Conservation (phyloP, 1,140 invertebrate genomes). For the Drosophila grimshawi region DNA sequence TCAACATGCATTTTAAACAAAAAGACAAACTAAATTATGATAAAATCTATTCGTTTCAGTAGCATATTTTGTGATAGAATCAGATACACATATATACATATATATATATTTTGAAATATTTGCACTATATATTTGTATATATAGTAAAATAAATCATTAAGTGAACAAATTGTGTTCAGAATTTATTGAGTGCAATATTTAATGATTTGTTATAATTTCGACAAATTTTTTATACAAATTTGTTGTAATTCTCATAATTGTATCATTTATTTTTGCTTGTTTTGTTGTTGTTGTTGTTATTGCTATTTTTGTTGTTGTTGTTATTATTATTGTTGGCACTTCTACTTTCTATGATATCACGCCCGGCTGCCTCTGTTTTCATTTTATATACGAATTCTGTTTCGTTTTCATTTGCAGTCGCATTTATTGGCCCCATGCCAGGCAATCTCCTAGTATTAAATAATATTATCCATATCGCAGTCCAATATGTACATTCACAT, state of each 20-base stretch:
- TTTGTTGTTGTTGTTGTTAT: slow-evolving; percentile 8
- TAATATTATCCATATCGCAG: slow-evolving; percentile 69
- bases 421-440: slow-evolving; percentile 77
- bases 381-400: slow-evolving; percentile 42
- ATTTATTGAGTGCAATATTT: slow-evolving; percentile 40
- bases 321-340: slow-evolving; percentile 41
- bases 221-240: slow-evolving; percentile 33
- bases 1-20: neutral
- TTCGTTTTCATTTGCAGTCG: slow-evolving; percentile 68
- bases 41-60: neutral
- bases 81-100: no score
- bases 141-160: neutral
- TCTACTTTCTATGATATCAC: slow-evolving; percentile 50
- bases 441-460: slow-evolving; percentile 67
- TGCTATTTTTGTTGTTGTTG: slow-evolving; percentile 1
- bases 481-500: slow-evolving; percentile 28
- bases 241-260: slow-evolving; percentile 36
- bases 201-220: slow-evolving; percentile 39
- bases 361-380: slow-evolving; percentile 12
- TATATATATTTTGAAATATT: no score
- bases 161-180: slow-evolving; percentile 12
- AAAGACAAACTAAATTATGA: neutral
- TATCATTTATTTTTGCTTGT: neutral
- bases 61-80: no score
- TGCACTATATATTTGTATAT: no score